phyloP scores from a whole-genome alignment of 2,888 invertebrate genomes.

The Mimachlamys varia region DNA sequence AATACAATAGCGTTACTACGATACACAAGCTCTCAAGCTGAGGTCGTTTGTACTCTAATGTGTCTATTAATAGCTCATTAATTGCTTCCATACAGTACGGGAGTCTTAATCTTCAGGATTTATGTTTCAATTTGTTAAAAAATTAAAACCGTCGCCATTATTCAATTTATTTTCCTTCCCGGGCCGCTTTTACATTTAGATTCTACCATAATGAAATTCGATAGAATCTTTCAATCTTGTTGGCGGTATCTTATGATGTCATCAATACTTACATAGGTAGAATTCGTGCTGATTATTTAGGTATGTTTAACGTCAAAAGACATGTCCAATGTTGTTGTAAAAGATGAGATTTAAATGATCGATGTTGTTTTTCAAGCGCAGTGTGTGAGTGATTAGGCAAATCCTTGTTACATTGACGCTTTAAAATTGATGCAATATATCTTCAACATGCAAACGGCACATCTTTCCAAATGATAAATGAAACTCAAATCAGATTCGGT shows the following conservation, averaged over 20 bases:
- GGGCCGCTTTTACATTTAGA: neutral
- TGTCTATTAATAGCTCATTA: too few species aligned
- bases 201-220: neutral
- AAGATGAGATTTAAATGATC: neutral
- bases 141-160: too few species aligned
- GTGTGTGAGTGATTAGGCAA: neutral
- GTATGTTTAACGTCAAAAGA: neutral
- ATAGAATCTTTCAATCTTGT: neutral
- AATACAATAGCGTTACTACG: too few species aligned
- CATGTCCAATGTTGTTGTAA: neutral
- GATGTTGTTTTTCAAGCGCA: neutral
- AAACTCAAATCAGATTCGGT: neutral
- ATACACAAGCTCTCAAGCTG: too few species aligned
- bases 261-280: neutral
- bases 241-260: neutral
- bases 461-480: neutral
- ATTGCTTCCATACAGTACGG: too few species aligned
- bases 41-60: too few species aligned
- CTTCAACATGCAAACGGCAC: constrained; percentile 19
- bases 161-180: neutral
- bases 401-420: neutral
- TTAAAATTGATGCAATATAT: neutral
- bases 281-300: neutral
- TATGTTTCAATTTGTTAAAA: too few species aligned
- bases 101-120: too few species aligned